These are phyloP conservation scores for Drosophila malerkotliana DNA, from an alignment of 1,140 invertebrate species.

Conservation along the genomic window DNA sequence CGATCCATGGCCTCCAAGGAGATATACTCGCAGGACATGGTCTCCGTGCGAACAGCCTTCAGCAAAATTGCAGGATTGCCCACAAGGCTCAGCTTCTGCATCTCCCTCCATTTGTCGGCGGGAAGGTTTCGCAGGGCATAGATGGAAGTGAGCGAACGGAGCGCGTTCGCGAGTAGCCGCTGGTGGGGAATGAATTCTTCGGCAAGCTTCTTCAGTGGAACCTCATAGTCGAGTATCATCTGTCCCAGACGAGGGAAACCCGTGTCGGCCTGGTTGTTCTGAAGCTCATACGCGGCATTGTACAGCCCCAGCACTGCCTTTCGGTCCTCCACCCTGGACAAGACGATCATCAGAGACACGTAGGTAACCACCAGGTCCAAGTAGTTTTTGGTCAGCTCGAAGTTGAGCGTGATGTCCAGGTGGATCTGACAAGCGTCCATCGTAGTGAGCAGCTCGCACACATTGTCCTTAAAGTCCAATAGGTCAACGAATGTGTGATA, in stretches of 20 bases:
- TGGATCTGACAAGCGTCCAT: constrained; percentile 98
- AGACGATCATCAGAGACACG: constrained; percentile 96
- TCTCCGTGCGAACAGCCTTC: constrained; percentile 97
- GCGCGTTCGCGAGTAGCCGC: constrained; percentile 92
- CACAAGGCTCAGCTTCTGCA: constrained; percentile 97
- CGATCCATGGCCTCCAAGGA: constrained; percentile 97
- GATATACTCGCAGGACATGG: constrained; percentile 98
- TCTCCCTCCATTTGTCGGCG: constrained; percentile 96
- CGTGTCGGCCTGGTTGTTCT: constrained; percentile 94
- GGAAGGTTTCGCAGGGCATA: constrained; percentile 95
- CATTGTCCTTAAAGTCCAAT: constrained; percentile 99
- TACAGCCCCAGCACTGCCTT: constrained; percentile 98
- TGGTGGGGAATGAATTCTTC: constrained; percentile 99
- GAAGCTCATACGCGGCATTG: constrained; percentile 98
- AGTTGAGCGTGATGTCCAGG: constrained; percentile 97
- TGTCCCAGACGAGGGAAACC: constrained; percentile 97
- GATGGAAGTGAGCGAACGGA: constrained; percentile 94
- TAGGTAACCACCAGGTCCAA: constrained; percentile 97
- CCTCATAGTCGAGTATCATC: constrained; percentile 99
- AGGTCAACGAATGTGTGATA: constrained; percentile 99
- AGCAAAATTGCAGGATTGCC: constrained; percentile 95
- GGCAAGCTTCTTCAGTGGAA: constrained; percentile 96
- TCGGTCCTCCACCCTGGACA: constrained; percentile 98
- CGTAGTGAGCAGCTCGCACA: constrained; percentile 97
- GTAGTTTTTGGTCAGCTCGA: constrained; percentile 98